phyloP scores from a whole-genome alignment of 1,140 invertebrate genomes.

The Pseudomyrmex sp. region DNA sequence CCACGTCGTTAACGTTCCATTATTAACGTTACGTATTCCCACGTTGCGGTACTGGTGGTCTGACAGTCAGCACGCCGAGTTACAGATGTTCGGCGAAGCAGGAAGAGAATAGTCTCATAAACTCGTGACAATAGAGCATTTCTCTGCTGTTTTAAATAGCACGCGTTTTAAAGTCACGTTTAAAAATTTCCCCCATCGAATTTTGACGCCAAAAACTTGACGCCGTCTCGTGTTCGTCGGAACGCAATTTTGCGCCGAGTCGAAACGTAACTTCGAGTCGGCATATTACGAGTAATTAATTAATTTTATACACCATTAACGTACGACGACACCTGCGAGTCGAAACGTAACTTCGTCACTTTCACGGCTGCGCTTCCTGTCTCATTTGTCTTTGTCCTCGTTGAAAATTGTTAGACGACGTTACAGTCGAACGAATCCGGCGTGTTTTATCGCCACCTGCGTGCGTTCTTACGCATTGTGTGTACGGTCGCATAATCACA shows the following conservation, averaged over 20 bases:
- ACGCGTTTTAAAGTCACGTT: no score
- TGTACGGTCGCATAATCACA: neutral
- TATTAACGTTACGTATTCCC: conserved; percentile 61
- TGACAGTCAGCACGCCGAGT: neutral
- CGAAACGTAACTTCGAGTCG: no score
- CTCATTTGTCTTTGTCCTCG: neutral
- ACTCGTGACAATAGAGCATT: neutral
- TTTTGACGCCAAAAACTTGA: no score
- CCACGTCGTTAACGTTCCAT: conserved; percentile 53
- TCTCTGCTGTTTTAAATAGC: neutral
- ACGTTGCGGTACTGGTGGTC: conserved; percentile 34
- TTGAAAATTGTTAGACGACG: neutral
- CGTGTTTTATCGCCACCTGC: neutral
- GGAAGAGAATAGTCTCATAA: conserved; percentile 16
- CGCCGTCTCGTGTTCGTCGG: no score
- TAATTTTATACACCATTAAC: neutral
- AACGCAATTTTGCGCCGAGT: no score
- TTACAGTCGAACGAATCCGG: neutral
- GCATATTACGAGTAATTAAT: neutral
- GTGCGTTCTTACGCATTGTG: neutral
- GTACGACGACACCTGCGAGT: neutral
- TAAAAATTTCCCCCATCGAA: neutral
- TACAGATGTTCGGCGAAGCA: conserved; percentile 43
- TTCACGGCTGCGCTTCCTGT: neutral
- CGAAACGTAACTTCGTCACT: neutral